phyloP scores from a whole-genome alignment of 2,113 vertebrate genomes.

The Oostethus manadensis region DNA sequence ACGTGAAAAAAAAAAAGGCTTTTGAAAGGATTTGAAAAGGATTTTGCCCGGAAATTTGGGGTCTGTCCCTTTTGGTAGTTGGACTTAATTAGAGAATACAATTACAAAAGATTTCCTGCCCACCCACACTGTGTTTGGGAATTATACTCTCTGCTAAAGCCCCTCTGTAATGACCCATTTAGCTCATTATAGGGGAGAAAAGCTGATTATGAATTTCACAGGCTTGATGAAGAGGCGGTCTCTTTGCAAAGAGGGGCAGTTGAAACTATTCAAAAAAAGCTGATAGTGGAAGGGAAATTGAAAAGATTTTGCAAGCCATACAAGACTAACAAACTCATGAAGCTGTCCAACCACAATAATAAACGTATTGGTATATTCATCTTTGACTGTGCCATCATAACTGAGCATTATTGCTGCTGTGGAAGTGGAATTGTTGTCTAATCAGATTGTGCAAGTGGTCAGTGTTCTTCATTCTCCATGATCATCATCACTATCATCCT shows the following conservation, averaged over 20 bases:
- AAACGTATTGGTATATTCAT: no score
- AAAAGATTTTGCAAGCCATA: not conserved
- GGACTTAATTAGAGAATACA: constrained; percentile 26
- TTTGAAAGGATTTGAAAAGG: no score
- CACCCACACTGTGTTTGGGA: constrained; percentile 30
- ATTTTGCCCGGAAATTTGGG: constrained; percentile 2
- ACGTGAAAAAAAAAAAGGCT: no score
- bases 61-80: not conserved
- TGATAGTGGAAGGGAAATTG: not conserved
- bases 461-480: not conserved
- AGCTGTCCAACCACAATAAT: not conserved
- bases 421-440: no score
- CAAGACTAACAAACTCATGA: not conserved
- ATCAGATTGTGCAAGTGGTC: no score
- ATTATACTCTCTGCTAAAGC: constrained; percentile 40
- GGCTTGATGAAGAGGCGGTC: constrained; percentile 6
- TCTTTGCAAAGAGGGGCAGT: not conserved
- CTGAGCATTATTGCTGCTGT: no score
- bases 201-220: constrained; percentile 52
- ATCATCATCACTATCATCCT: not conserved
- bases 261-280: not conserved
- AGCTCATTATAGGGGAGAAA: constrained; percentile 43
- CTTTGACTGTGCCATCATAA: no score
- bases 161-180: constrained; percentile 47
- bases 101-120: constrained; percentile 34